Conservation (phyloP, 2,113 vertebrate genomes). For the Notarius quadriscutis region DNA sequence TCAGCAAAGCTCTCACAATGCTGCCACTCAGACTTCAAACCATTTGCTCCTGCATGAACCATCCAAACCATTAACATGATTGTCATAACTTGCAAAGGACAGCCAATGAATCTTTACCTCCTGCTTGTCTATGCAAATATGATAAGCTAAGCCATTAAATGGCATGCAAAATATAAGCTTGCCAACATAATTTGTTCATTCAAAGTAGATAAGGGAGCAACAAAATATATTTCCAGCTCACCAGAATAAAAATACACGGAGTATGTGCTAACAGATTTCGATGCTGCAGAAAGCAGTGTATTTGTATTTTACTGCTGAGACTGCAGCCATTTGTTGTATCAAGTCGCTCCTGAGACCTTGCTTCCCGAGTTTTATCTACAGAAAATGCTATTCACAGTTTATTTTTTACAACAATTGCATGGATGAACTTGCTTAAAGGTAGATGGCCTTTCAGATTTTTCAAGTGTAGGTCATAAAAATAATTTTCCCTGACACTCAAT, state of each 20-base stretch:
- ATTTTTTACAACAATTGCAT: not conserved
- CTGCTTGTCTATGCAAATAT: not conserved
- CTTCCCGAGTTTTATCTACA: not conserved
- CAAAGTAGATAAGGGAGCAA: not conserved
- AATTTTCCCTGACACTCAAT: no score
- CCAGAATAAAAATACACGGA: not conserved
- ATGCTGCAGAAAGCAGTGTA: not conserved
- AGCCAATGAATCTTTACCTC: not conserved
- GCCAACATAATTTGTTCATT: not conserved
- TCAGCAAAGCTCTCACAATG: not conserved
- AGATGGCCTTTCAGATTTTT: no score
- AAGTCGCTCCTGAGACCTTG: not conserved
- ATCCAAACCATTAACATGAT: not conserved
- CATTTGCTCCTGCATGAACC: not conserved
- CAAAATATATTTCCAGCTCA: not conserved
- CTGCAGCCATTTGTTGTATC: not conserved
- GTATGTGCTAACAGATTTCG: not conserved
- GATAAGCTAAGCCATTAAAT: not conserved
- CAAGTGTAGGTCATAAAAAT: no score
- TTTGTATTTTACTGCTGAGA: not conserved
- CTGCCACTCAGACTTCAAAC: not conserved
- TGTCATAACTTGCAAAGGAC: not conserved
- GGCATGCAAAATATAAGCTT: not conserved
- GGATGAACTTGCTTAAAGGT: not conserved
- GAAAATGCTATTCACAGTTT: not conserved